Percentiles rank a stretch among this genome's conserved stretches.
Conservation (phyloP, 2,113 vertebrate genomes). For the Clupea harengus region DNA sequence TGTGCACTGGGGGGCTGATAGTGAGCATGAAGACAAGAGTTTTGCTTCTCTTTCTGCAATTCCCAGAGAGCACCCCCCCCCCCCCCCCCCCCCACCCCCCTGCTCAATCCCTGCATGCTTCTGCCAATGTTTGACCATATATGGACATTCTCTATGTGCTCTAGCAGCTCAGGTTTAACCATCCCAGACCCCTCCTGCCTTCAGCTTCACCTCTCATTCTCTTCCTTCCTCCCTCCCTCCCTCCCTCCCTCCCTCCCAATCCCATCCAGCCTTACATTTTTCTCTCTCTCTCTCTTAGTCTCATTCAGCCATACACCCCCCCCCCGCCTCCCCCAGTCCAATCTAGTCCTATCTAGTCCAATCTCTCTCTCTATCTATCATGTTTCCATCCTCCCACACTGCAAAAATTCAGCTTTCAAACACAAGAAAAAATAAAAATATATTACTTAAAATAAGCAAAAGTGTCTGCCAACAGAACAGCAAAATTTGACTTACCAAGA, state of each 20-base stretch:
- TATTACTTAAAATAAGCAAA: no score
- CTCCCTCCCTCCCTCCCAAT: slow-evolving; percentile 27
- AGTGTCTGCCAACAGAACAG: no score
- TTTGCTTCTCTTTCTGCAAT: neutral
- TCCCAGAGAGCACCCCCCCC: neutral
- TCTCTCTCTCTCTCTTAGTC: neutral
- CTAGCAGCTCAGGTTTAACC: slow-evolving; percentile 21
- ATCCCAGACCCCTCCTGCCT: slow-evolving; percentile 35
- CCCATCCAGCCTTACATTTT: slow-evolving; percentile 38
- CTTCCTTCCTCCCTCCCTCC: slow-evolving; percentile 32
- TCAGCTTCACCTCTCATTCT: slow-evolving; percentile 30
- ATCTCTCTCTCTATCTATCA: no score
- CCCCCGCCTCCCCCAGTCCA: no score
- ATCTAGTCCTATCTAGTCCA: no score
- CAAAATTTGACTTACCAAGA: no score
- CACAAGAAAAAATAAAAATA: no score
- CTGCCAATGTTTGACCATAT: slow-evolving; percentile 38
- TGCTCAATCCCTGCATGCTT: slow-evolving; percentile 4
- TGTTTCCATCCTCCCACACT: no score
- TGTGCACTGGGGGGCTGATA: neutral
- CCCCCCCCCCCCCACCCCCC: neutral
- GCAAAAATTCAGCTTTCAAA: no score
- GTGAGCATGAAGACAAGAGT: neutral
- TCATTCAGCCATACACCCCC: no score
- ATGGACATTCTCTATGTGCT: slow-evolving; percentile 31